A percentile compares a stretch with the other conserved stretches of the same genome.
Conservation (phyloP, 2,113 vertebrate genomes). For the Amblyornis subalaris region DNA sequence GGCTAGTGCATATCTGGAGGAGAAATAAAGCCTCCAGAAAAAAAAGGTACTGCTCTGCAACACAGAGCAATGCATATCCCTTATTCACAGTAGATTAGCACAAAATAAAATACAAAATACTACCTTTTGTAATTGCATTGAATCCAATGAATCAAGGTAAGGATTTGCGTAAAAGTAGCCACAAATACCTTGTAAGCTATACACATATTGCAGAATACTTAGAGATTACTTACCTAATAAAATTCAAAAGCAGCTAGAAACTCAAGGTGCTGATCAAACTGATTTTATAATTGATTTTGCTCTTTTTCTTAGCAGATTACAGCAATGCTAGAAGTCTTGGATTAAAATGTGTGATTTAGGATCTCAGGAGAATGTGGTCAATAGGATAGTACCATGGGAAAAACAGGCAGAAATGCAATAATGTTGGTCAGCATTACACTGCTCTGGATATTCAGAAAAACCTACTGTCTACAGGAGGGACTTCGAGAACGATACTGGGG, state of each 20-base stretch:
- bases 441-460: not conserved
- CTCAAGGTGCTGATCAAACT: not conserved
- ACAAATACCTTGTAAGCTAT: constrained; percentile 34
- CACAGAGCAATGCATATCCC: not conserved
- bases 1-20: not conserved
- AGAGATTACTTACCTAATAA: constrained; percentile 27
- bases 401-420: not conserved
- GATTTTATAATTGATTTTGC: constrained; percentile 18
- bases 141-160: not conserved
- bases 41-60: not conserved
- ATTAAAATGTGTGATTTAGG: not conserved
- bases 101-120: not conserved
- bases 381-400: not conserved
- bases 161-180: constrained; percentile 6
- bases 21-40: constrained; percentile 24
- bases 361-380: not conserved
- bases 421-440: not conserved
- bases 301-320: not conserved
- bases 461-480: not conserved
- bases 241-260: constrained; percentile 11
- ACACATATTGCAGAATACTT: not conserved
- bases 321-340: not conserved
- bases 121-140: not conserved
- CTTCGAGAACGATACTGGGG: not conserved
- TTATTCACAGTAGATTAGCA: not conserved